Percentiles rank a stretch among this genome's conserved stretches.
phyloP scores from a whole-genome alignment of 1,140 invertebrate species.

The Hormaphis cornu region DNA sequence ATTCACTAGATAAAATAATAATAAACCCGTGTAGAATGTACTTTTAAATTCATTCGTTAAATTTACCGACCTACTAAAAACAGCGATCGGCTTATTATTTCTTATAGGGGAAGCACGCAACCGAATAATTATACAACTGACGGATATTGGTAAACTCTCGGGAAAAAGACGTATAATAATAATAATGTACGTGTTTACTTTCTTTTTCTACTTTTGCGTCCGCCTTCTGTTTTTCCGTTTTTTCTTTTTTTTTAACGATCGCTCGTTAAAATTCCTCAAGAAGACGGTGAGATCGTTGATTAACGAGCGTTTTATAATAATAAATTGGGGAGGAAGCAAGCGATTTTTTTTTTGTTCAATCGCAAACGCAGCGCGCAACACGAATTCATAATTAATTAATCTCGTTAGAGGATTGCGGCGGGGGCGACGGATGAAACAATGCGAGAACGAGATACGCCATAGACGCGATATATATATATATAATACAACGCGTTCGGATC shows the following conservation, averaged over 20 bases:
- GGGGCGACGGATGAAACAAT: neutral
- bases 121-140: no score
- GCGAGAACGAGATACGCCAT: neutral
- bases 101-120: no score
- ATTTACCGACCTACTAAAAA: no score
- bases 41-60: no score
- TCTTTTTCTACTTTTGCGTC: conserved; percentile 11
- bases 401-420: no score
- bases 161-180: no score
- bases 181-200: no score
- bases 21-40: no score
- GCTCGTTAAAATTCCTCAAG: conserved; percentile 29
- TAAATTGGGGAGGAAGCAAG: conserved; percentile 19
- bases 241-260: conserved; percentile 6
- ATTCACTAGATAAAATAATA: no score
- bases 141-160: no score
- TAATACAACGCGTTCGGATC: no score
- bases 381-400: conserved; percentile 30
- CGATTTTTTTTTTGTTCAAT: conserved; percentile 23
- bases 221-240: neutral
- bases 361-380: conserved; percentile 4
- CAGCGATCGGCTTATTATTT: no score
- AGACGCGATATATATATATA: neutral
- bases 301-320: conserved; percentile 28
- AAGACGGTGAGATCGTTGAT: conserved; percentile 30